These are phyloP conservation scores for Drosophila merina DNA, from an alignment of 2,888 invertebrate genomes.

Conservation along the genomic window DNA sequence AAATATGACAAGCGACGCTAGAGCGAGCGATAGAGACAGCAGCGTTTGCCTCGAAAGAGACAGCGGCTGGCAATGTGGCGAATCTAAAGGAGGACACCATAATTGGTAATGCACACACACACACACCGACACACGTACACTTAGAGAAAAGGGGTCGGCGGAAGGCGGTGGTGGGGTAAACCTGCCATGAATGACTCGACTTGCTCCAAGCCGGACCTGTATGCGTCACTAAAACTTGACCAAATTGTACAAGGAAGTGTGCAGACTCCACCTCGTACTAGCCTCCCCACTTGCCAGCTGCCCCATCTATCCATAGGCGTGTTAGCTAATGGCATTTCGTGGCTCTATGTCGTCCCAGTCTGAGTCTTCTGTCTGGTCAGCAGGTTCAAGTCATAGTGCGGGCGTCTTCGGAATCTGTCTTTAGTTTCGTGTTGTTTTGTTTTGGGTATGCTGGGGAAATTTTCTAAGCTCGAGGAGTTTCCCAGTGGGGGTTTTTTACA, in stretches of 20 bases:
- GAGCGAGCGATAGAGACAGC: slow-evolving; percentile 56
- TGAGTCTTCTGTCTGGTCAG: slow-evolving; percentile 25
- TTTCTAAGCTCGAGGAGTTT: slow-evolving; percentile 29
- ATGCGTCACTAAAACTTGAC: slow-evolving; percentile 80
- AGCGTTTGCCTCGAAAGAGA: slow-evolving; percentile 9
- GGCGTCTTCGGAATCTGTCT: slow-evolving; percentile 14
- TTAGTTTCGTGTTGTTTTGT: slow-evolving; percentile 1
- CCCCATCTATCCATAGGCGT: slow-evolving; percentile 6
- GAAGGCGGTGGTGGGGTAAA: slow-evolving; percentile 8
- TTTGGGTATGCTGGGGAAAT: slow-evolving; percentile 29
- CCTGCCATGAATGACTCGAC: slow-evolving; percentile 48
- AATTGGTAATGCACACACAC: slow-evolving; percentile 74
- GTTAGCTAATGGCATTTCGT: slow-evolving; percentile 49
- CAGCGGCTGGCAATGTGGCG: slow-evolving; percentile 62
- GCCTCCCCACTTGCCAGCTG: neutral
- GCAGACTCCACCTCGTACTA: slow-evolving; percentile 34
- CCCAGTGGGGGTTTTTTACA: slow-evolving; percentile 21
- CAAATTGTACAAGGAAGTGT: slow-evolving; percentile 77
- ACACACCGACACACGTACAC: slow-evolving; percentile 3
- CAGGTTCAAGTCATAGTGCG: slow-evolving; percentile 46
- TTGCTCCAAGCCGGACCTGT: slow-evolving; percentile 71
- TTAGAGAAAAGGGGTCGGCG: slow-evolving; percentile 1
- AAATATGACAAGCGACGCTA: slow-evolving; percentile 72
- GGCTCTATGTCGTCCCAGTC: slow-evolving; percentile 18
- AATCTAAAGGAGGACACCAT: slow-evolving; percentile 79